Percentiles rank a stretch among this genome's conserved stretches.
Evolutionary conservation across 1,140 invertebrate genomes (phyloP).

Genomic region (Papilio machaon): DNA sequence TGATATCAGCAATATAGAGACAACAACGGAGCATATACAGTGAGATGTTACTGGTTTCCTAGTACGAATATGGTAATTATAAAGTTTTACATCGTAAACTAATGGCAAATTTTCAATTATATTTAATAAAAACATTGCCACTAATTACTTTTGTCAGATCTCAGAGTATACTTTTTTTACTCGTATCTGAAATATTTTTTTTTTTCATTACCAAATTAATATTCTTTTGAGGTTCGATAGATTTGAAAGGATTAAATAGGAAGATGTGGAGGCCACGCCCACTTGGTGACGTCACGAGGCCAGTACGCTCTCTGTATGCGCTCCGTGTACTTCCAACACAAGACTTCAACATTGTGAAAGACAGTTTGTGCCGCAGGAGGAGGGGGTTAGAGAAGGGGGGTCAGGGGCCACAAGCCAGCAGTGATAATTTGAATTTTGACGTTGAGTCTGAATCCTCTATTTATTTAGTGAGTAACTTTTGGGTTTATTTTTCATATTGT

Average conservation of each 20-base stretch:
- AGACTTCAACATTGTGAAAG: slow-evolving; percentile 64
- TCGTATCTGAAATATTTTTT: not conserved
- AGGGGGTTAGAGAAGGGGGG: slow-evolving; percentile 8
- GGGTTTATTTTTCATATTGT: slow-evolving; percentile 81
- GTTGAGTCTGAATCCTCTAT: slow-evolving; percentile 79
- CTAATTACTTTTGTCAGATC: not conserved
- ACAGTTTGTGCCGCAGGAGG: slow-evolving; percentile 45
- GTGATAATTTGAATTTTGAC: slow-evolving; percentile 67
- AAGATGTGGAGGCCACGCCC: not conserved
- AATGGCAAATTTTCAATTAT: not conserved
- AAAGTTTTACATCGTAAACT: not conserved
- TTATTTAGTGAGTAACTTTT: slow-evolving; percentile 81
- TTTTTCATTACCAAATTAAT: not conserved
- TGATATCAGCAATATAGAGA: slow-evolving; percentile 80
- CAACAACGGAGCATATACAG: slow-evolving; percentile 37
- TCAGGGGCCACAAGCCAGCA: slow-evolving; percentile 56
- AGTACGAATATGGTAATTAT: not conserved
- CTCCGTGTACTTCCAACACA: slow-evolving; percentile 47
- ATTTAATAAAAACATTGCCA: not conserved
- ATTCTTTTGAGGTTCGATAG: not conserved
- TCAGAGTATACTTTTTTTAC: not conserved
- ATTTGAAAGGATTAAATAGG: not conserved
- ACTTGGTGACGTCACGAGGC: not conserved
- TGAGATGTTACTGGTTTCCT: slow-evolving; percentile 17
- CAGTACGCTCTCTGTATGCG: not conserved